A percentile compares a stretch with the other conserved stretches of the same genome.
Evolutionary conservation across 37 sponge, comb jelly and placozoan genomes (phyloP).

Genomic region (Oscarella lobularis): DNA sequence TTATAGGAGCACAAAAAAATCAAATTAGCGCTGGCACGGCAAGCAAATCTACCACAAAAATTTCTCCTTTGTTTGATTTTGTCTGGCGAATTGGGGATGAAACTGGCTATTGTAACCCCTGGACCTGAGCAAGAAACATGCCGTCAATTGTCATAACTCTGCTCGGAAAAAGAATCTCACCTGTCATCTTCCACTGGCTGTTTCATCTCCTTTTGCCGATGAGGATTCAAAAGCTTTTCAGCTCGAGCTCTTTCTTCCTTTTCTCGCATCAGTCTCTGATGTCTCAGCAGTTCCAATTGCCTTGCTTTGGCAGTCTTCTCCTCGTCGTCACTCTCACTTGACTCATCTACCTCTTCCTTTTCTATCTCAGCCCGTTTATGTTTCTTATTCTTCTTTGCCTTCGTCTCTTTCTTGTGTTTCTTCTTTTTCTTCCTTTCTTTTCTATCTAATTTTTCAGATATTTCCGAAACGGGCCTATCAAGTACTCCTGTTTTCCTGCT

Average conservation of each 20-base stretch:
- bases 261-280: constrained; percentile 52
- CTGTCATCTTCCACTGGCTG: constrained; percentile 14
- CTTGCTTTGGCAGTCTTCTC: background rate
- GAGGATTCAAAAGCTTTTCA: too few relatives aligned
- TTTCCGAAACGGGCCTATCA: background rate
- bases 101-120: constrained; percentile 63
- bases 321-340: background rate
- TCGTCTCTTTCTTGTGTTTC: constrained; percentile 6
- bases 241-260: constrained; percentile 31
- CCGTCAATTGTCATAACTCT: background rate
- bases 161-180: background rate
- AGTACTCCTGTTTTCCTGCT: background rate
- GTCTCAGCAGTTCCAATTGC: constrained; percentile 37
- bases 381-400: constrained; percentile 7
- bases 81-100: constrained; percentile 59
- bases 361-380: background rate
- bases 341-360: background rate
- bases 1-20: too few relatives aligned
- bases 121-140: too few relatives aligned
- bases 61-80: background rate
- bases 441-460: too few relatives aligned
- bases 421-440: background rate
- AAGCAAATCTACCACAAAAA: background rate
- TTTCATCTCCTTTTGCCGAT: constrained; percentile 18
- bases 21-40: too few relatives aligned